Base-by-base conservation (phyloP, 1,140 invertebrate genomes). In the Adelges cooleyi region DNA sequence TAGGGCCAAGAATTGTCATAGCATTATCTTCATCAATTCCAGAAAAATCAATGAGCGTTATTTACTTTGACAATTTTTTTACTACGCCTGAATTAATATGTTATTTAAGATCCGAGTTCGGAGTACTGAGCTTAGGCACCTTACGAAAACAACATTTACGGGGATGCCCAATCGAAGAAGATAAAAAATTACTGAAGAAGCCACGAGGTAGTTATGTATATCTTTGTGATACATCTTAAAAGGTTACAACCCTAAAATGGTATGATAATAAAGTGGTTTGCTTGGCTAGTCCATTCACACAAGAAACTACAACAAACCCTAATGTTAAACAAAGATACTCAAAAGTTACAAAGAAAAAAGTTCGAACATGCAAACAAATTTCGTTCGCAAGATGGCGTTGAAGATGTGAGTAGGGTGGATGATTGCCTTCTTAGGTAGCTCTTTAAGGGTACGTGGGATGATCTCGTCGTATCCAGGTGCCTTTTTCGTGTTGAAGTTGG, bases 211-310 rank as follows among this genome's bases (percentile, higher is more conserved):
- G 56, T 50, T 71, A 46, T 68, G 67, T 69, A 29, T 69, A 49
- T 15, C 52, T 36, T 29, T 51, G 23, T 18, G 56, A 67, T 62
- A 70, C 67, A 20, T 27, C 67, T 9, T 65, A 67, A 49, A 71
- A 71, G 40, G 44, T 75, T 48, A 66, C 65, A 49, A 67, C 69
- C 42, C 70, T 77, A n/a, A 72, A 73, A 38, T 77, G 77, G 75
- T 70, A 71, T 65, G 75, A 77, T 66, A 77, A 76, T 70, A 78
- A 77, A 69, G 48, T 69, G 46, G 74, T 78, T 17, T 68, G 70
- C 65, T 69, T 78, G 33, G 67, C 75, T 20, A 52, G 50, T 52
- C 20, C 50, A 1, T 52, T 18, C 73, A 70, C 71, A 18, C 9
- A 18, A 1, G 27, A 36, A 20, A 36, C 36, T 68, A 52, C 53